These are phyloP conservation scores for Falco peregrinus DNA, from an alignment of 2,797 vertebrate genomes.

Conservation along the genomic window DNA sequence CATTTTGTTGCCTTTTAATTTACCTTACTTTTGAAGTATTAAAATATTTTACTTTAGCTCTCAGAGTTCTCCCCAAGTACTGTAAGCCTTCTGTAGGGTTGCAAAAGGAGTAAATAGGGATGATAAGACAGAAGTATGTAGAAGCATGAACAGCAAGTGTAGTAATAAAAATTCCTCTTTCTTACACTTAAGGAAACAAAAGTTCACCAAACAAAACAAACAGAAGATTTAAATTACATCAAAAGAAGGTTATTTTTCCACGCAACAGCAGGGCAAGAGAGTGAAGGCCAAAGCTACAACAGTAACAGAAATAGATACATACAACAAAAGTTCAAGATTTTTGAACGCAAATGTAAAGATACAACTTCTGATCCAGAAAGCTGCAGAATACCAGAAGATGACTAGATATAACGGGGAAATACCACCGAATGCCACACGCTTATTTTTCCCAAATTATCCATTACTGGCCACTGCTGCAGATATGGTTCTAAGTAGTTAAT, in stretches of 20 bases:
- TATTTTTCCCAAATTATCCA: not conserved
- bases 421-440: not conserved
- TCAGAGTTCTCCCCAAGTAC: not conserved
- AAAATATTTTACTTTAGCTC: not conserved
- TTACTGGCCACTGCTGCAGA: not conserved
- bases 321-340: not conserved
- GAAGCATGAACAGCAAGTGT: not conserved
- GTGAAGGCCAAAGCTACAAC: not conserved
- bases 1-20: not conserved
- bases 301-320: not conserved
- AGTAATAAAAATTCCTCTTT: not conserved
- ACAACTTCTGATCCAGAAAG: not conserved
- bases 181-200: not conserved
- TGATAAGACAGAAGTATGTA: not conserved
- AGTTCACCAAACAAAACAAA: not conserved
- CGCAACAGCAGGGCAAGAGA: not conserved
- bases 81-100: not conserved
- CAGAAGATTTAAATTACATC: not conserved
- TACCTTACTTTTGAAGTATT: not conserved
- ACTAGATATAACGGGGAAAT: not conserved
- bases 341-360: not conserved
- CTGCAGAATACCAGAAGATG: not conserved
- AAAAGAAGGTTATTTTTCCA: not conserved
- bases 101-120: not conserved
- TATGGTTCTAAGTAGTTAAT: rapidly evolving